Conservation (phyloP, 2,113 vertebrate genomes). For the Pangasianodon gigas region DNA sequence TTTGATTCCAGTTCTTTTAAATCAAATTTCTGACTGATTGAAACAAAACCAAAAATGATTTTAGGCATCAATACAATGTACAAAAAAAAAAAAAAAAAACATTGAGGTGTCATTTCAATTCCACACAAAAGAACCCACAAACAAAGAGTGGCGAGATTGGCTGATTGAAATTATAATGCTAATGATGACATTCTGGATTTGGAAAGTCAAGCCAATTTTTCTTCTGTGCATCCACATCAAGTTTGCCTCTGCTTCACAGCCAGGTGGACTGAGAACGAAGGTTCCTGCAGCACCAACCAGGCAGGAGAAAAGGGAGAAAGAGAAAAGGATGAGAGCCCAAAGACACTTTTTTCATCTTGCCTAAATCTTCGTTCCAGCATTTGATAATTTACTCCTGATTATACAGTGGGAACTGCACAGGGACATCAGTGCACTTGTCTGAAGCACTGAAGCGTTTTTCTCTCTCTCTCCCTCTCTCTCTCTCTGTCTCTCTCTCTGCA, state of each 20-base stretch:
- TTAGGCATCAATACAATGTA: not conserved
- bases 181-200: conserved; percentile 24
- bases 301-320: conserved; percentile 15
- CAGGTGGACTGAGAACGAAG: conserved; percentile 27
- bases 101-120: not conserved
- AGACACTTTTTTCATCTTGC: conserved; percentile 12
- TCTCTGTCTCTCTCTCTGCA: conserved; percentile 65
- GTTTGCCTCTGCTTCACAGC: conserved; percentile 39
- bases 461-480: conserved; percentile 30
- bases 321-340: conserved; percentile 14
- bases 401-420: conserved; percentile 55
- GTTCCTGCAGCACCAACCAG: not conserved
- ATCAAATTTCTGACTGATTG: not conserved
- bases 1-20: not conserved
- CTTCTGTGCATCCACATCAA: conserved; percentile 42
- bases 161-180: conserved; percentile 10
- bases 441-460: conserved; percentile 82
- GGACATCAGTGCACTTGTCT: conserved; percentile 75
- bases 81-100: not conserved
- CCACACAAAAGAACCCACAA: not conserved
- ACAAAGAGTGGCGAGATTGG: not conserved
- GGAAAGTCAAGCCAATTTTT: conserved; percentile 36
- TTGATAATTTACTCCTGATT: conserved; percentile 49
- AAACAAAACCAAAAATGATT: not conserved
- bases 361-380: conserved; percentile 45